Evolutionary conservation across 2,797 vertebrate genomes (phyloP), one percentile per base, ranked within the genome.

Genomic region (Epinephelus awoara): DNA sequence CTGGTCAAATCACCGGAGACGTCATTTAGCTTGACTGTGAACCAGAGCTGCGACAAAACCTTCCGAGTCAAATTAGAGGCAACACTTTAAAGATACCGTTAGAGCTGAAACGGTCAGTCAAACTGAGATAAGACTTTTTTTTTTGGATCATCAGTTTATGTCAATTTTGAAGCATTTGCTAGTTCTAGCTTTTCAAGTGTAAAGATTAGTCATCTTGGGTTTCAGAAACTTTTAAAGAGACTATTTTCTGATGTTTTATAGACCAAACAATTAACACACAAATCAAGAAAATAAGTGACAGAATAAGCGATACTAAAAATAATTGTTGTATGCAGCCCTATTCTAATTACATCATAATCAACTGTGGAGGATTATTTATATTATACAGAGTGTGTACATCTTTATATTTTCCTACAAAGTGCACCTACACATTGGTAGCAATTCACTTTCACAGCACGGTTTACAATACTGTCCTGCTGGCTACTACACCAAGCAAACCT

Each of bases 21-120:
- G 25, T 92, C 91, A 93, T 94, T 88, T 81, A 89, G 91, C 92
- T 86, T 52, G 13, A 73, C 64, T 54, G 46, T 58, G 75, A 82
- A 83, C 57, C 51, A 90, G 83, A 89, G 79, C 63, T 55, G 70
- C 59, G 19, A 61, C 76, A 51, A 72, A 69, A 74, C 65, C 62
- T 50, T 79, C 17, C 17, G 44, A 6, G 40, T 67, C 23, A 55
- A 56, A 59, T 65, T 29, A 57, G 62, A 64, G 51, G 75, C 25
- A 66, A 69, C 38, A 52, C 13, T 50, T 46, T 1, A 14, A 34
- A 47, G 34, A 9, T 1, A 27, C 19, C 17, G 12, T 63, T 5
- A 21, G 57, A 76, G 19, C 7, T 4, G 10, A 58, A 71, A 38
- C 6, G 19, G 49, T 47, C 5, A 38, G 9, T 51, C 9, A 17